phyloP scores from a whole-genome alignment of 2,888 invertebrate genomes.

The Hypolimnas misippus region DNA sequence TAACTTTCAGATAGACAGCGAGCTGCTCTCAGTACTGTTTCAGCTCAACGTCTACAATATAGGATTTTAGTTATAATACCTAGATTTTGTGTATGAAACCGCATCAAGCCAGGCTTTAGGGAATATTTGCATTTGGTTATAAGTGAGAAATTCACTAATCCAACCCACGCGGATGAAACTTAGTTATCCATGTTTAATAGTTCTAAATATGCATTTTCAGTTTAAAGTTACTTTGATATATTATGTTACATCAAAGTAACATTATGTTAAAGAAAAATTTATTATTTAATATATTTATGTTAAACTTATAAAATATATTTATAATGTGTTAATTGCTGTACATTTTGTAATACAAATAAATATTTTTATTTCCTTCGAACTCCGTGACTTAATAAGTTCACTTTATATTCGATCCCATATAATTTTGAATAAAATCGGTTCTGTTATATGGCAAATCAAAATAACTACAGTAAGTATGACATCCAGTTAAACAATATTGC shows the following conservation, averaged over 20 bases:
- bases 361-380: too few relatives aligned
- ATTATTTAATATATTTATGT: too few relatives aligned
- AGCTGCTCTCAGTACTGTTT: background rate
- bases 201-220: background rate
- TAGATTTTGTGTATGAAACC: slow-evolving; percentile 16
- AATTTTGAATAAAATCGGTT: too few relatives aligned
- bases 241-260: background rate
- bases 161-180: background rate
- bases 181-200: background rate
- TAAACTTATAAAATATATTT: too few relatives aligned
- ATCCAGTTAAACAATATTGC: too few relatives aligned
- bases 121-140: slow-evolving; percentile 18
- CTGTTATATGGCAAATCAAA: too few relatives aligned
- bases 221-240: background rate
- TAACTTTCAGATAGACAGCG: background rate
- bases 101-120: slow-evolving; percentile 13
- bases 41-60: background rate
- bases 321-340: too few relatives aligned
- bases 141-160: slow-evolving; percentile 16
- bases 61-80: slow-evolving; percentile 3
- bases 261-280: too few relatives aligned
- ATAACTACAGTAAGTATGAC: too few relatives aligned
- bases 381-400: too few relatives aligned
- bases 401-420: too few relatives aligned
- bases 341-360: too few relatives aligned